phyloP scores from a whole-genome alignment of 2,797 vertebrate genomes.

The Pseudocheirus occidentalis region DNA sequence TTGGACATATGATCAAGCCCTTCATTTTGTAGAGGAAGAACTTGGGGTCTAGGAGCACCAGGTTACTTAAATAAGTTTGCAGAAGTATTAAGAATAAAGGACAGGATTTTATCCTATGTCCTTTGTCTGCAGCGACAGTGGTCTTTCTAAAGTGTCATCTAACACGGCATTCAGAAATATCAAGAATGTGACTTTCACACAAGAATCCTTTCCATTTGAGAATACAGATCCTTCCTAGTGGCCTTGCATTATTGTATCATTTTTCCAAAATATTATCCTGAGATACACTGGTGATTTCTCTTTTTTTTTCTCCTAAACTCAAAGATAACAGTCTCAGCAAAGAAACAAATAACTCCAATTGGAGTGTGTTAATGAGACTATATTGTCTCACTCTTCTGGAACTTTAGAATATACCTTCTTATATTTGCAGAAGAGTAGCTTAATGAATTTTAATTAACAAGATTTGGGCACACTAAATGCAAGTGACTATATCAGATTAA shows the following conservation, averaged over 20 bases:
- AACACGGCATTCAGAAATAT: slow-evolving; percentile 29
- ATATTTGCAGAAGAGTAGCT: slow-evolving; percentile 72
- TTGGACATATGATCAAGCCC: not conserved
- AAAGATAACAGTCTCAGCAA: slow-evolving; percentile 9
- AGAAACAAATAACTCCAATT: not conserved
- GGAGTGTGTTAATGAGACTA: slow-evolving; percentile 50
- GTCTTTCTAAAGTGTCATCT: not conserved
- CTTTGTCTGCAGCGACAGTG: not conserved
- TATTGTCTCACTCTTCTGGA: slow-evolving; percentile 46
- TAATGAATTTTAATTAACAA: slow-evolving; percentile 76
- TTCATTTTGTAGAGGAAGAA: not conserved
- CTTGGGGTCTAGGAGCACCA: not conserved
- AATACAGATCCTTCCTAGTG: fast-evolving
- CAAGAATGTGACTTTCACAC: slow-evolving; percentile 26
- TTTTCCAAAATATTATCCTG: not conserved
- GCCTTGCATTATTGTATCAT: not conserved
- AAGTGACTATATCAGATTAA: slow-evolving; percentile 50
- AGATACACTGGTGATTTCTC: not conserved
- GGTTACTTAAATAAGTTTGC: not conserved
- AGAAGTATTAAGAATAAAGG: not conserved
- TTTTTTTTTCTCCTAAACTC: slow-evolving; percentile 4
- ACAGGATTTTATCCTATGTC: not conserved
- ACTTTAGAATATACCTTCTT: slow-evolving; percentile 1
- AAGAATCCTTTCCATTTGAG: not conserved
- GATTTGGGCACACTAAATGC: slow-evolving; percentile 56